Base-by-base conservation (phyloP, 2,113 vertebrate species). In the Corvus cornix region DNA sequence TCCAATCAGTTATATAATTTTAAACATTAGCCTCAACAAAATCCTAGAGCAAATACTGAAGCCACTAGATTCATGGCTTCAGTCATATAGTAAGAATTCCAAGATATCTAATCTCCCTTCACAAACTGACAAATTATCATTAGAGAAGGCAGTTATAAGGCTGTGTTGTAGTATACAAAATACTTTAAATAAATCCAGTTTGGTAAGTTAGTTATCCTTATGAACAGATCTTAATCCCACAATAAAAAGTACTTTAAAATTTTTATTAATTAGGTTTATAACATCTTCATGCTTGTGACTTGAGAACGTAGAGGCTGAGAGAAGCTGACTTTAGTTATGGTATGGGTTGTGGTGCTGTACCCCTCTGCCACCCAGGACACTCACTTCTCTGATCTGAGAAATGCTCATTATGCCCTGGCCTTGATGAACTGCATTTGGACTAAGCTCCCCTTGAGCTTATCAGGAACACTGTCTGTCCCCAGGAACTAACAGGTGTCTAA, bases 371-470 rank as follows among this genome's bases (percentile, higher is more conserved):
- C 28, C 33, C 60, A 39, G 44, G 22, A 49, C 22, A 33, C 18
- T 0, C 2, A 56, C 20, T 75, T 44, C 44, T 74, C 46, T 28
- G 10, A n/a, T 52, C 52, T 59, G 16, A 74, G 60, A 82, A 81
- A 67, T 7, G 23, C n/a, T 52, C 53, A 59, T 67, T 39, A 52
- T 0, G 0, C 10, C 37, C 11, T 0, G 0, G 39, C 53, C 77
- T 46, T 60, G 53, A 67, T 7, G 16, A 46, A 20, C 33, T 46
- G 44, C 37, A 37, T 28, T 39, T 46, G 23, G 28, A 82, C 24
- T 52, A 30, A 82, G 66, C 16, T 52, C 23, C 13, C 33, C 28
- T n/a, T 33, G 24, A 67, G 33, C 28, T 75, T 68, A 67, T 67
- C 39, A 75, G 28, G 46, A 89, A 60, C 33, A 46, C 16, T 39